phyloP scores from a whole-genome alignment of 2,113 vertebrate species.

The Lagopus leucura region DNA sequence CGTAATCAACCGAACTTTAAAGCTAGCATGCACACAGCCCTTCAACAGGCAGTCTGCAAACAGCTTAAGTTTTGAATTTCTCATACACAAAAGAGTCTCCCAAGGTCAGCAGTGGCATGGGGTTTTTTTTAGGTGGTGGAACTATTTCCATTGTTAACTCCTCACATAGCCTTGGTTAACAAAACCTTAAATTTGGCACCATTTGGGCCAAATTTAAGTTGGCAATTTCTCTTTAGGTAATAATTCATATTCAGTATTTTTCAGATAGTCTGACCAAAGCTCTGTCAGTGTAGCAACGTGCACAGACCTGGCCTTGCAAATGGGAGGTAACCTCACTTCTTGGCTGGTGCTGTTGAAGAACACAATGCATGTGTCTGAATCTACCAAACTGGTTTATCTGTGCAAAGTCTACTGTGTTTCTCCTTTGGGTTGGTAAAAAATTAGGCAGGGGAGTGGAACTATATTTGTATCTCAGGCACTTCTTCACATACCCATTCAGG shows the following conservation, averaged over 20 bases:
- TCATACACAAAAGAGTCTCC: background rate
- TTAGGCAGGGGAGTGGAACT: background rate
- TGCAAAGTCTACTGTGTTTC: background rate
- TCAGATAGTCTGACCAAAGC: background rate
- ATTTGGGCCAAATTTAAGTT: background rate
- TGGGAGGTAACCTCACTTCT: background rate
- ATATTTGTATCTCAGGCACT: background rate
- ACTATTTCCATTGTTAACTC: slow-evolving; percentile 39
- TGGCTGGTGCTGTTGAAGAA: background rate
- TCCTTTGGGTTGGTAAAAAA: background rate
- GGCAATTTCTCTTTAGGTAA: background rate
- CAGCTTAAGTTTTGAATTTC: slow-evolving; percentile 47
- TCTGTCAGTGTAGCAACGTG: background rate
- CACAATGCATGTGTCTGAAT: background rate
- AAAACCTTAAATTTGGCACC: background rate
- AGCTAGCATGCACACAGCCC: slow-evolving; percentile 29
- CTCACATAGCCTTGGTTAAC: background rate
- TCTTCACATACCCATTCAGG: background rate
- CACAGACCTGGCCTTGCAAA: background rate
- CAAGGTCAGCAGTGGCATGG: slow-evolving; percentile 10
- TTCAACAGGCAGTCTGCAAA: slow-evolving; percentile 34
- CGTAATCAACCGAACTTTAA: slow-evolving; percentile 1
- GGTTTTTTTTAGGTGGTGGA: slow-evolving; percentile 15
- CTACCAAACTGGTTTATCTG: fast-evolving
- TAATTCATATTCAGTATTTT: background rate